Base-by-base conservation (phyloP, 2,797 vertebrate species). In the Gymnothorax javanicus region DNA sequence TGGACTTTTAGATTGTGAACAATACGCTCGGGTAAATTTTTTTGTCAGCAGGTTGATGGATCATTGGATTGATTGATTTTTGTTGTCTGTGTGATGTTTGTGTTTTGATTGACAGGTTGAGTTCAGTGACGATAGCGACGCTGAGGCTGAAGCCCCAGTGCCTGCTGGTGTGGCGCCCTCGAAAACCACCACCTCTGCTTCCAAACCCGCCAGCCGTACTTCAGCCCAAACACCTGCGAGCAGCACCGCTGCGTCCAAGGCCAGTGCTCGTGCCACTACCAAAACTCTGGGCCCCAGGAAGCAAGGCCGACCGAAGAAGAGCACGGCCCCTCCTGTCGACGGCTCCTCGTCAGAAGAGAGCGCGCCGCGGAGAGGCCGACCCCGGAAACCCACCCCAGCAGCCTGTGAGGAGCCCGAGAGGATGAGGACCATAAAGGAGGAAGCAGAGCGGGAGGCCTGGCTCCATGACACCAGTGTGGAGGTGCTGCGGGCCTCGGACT, bases 61-160 rank as follows among this genome's bases (percentile, higher is more conserved):
- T 62, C 17, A 7, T 82, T n/a, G 81, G 13, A 59, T 27, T 13
- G 2, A 13, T 58, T 2, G 52, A 15, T 83, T 59, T 0, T 27
- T 27, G 60, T 15, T 25, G 20, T 86, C 25, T 9, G 43, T 11
- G 13, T 3, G 7, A 56, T 23, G 0, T 87, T 84, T 7, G 85
- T 86, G 8, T 89, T 73, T 58, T 67, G 23, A 4, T 89, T 6
- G 11, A n/a, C 90, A 98, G 98, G 95, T 97, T 88, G 94, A 92
- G 0, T 99, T 98, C 89, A 98, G 97, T 0, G 98, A 99, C 50
- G 97, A 98, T 90, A 98, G 98, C n/a, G 97, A 98, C 27, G 0
- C 88, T 0, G 98, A 99, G 82, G 84, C 86, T 0, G 87, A 85
- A 11, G 79, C 58, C 20, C 85, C 90, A 56, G 33, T 77, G 25